Evolutionary conservation across 2,888 invertebrate species (phyloP).

Genomic region (Diplolepis rosae): DNA sequence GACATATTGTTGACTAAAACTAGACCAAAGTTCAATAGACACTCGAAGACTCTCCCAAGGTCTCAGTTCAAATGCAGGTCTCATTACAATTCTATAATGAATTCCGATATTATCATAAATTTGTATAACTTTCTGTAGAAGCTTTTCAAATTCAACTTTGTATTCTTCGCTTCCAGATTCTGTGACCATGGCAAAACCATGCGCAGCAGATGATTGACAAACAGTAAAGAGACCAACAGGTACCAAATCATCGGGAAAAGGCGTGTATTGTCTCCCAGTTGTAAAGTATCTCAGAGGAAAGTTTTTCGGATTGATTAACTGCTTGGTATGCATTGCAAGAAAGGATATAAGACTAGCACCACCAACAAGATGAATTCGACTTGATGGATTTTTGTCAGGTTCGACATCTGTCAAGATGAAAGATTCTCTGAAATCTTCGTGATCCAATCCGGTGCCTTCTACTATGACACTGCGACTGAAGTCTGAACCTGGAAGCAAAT

Average conservation of each 20-base stretch:
- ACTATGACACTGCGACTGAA: conserved; percentile 84
- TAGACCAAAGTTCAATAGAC: conserved; percentile 85
- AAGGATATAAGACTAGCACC: conserved; percentile 84
- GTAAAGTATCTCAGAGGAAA: conserved; percentile 83
- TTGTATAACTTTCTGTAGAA: conserved; percentile 75
- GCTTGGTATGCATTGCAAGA: conserved; percentile 83
- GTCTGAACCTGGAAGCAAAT: conserved; percentile 78
- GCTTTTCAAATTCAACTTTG: conserved; percentile 76
- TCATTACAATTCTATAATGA: conserved; percentile 80
- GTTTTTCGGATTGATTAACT: conserved; percentile 77
- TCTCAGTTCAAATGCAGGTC: conserved; percentile 79
- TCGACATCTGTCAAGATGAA: conserved; percentile 79
- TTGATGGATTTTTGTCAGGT: conserved; percentile 75
- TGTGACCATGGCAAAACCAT: conserved; percentile 78
- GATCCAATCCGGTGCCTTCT: conserved; percentile 82
- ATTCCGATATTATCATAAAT: conserved; percentile 81
- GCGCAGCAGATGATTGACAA: conserved; percentile 81
- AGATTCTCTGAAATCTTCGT: conserved; percentile 75
- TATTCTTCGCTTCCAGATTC: conserved; percentile 72
- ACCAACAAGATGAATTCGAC: conserved; percentile 84
- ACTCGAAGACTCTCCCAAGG: conserved; percentile 81
- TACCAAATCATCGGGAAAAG: conserved; percentile 68
- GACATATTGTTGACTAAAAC: conserved; percentile 78
- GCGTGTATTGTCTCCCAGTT: conserved; percentile 82
- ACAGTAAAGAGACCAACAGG: conserved; percentile 79